A percentile compares a stretch with the other conserved stretches of the same genome.
These are phyloP conservation scores for Molothrus aeneus DNA, from an alignment of 2,797 vertebrate genomes.

Conservation along the genomic window DNA sequence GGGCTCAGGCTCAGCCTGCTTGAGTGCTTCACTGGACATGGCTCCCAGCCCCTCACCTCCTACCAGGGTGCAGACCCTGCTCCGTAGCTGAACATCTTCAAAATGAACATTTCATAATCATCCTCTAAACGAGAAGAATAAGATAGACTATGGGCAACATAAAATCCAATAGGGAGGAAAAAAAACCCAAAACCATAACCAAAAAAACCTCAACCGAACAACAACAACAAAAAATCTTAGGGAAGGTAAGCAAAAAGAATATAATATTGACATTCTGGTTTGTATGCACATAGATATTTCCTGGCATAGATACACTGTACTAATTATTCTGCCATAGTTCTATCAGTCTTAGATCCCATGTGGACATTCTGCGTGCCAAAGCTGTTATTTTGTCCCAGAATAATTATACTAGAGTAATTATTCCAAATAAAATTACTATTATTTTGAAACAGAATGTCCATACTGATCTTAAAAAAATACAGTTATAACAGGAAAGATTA, in stretches of 20 bases:
- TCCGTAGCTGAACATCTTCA: neutral
- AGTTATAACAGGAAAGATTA: neutral
- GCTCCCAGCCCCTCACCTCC: neutral
- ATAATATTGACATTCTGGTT: neutral
- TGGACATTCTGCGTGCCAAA: neutral
- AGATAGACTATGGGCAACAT: neutral
- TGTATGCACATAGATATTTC: neutral
- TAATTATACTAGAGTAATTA: slow-evolving; percentile 1
- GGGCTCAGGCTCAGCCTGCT: neutral
- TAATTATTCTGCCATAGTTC: slow-evolving; percentile 19
- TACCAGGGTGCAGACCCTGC: fast-evolving
- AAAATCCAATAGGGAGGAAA: neutral
- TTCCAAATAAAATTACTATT: slow-evolving; percentile 17
- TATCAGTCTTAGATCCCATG: neutral
- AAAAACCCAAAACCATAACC: neutral
- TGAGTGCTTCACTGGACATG: neutral
- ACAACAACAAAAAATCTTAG: neutral
- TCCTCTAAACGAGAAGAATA: neutral
- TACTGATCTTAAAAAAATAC: neutral
- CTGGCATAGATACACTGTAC: neutral
- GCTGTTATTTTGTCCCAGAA: neutral
- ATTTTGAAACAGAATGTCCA: slow-evolving; percentile 7
- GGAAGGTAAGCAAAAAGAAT: neutral
- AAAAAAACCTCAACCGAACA: neutral
- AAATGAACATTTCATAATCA: neutral